These are phyloP conservation scores for Synergus laeviventris DNA, from an alignment of 2,888 invertebrate species.

Conservation along the genomic window DNA sequence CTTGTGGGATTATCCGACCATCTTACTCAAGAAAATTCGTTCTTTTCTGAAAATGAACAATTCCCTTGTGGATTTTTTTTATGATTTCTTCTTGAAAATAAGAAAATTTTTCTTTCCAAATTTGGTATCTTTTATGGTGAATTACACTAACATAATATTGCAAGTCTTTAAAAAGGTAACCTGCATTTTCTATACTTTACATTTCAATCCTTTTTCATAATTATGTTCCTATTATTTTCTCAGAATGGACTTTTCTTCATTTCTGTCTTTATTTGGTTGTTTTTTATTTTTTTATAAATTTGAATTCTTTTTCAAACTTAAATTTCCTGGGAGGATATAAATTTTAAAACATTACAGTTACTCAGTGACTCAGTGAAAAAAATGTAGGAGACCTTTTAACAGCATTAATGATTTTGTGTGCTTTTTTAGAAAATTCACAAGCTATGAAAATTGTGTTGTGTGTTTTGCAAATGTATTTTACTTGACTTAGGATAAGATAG, in stretches of 20 bases:
- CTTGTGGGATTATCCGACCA: too few species aligned
- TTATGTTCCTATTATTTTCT: too few species aligned
- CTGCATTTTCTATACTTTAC: background rate
- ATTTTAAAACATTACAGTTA: background rate
- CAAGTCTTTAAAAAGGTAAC: background rate
- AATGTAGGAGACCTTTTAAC: background rate
- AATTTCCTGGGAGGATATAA: background rate
- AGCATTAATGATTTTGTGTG: conserved; percentile 18
- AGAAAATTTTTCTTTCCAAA: background rate
- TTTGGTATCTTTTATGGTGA: background rate
- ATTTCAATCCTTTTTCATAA: background rate
- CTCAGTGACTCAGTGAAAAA: background rate
- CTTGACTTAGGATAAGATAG: background rate
- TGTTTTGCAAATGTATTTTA: conserved; percentile 1
- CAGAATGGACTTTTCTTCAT: too few species aligned
- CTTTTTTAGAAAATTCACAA: conserved; percentile 33
- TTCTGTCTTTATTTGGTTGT: background rate
- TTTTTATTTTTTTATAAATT: background rate
- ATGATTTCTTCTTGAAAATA: background rate
- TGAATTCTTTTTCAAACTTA: background rate
- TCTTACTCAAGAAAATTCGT: too few species aligned
- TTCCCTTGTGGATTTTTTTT: too few species aligned
- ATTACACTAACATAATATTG: background rate
- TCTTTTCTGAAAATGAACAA: too few species aligned
- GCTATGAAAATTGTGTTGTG: background rate